Evolutionary conservation across 1,140 invertebrate species (phyloP).

Genomic region (Augochlora pura): DNA sequence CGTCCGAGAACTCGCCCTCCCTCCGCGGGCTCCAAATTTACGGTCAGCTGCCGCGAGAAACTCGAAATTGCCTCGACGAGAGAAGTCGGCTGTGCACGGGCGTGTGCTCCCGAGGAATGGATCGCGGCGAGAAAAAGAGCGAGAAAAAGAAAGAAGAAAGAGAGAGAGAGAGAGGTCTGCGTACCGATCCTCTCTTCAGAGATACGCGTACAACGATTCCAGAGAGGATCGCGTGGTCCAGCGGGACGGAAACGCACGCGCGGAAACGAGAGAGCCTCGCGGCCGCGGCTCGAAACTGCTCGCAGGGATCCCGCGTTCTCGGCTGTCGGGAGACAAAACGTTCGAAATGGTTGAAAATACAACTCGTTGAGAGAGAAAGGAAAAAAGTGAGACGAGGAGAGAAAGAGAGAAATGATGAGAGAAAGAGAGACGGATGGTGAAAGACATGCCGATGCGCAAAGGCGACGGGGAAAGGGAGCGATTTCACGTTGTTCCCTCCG

Average conservation of each 20-base stretch:
- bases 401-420: too few species aligned
- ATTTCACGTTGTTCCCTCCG: conserved; percentile 55
- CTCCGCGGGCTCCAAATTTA: conserved; percentile 37
- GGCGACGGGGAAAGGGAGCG: conserved; percentile 55
- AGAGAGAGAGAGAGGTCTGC: background rate
- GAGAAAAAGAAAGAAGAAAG: background rate
- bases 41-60: conserved; percentile 46
- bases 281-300: too few species aligned
- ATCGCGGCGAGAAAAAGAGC: too few species aligned
- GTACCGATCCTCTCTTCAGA: background rate
- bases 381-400: too few species aligned
- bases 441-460: too few species aligned
- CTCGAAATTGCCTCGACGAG: conserved; percentile 31
- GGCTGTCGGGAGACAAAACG: background rate
- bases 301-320: too few species aligned
- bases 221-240: too few species aligned
- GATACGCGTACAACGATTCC: too few species aligned
- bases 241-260: background rate
- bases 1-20: background rate
- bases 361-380: too few species aligned
- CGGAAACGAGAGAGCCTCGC: background rate
- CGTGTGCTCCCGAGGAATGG: background rate
- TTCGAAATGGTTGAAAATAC: too few species aligned
- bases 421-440: background rate
- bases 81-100: too few species aligned